Base-by-base conservation (phyloP, 2,888 invertebrate species). In the Bruchidius siliquastri region DNA sequence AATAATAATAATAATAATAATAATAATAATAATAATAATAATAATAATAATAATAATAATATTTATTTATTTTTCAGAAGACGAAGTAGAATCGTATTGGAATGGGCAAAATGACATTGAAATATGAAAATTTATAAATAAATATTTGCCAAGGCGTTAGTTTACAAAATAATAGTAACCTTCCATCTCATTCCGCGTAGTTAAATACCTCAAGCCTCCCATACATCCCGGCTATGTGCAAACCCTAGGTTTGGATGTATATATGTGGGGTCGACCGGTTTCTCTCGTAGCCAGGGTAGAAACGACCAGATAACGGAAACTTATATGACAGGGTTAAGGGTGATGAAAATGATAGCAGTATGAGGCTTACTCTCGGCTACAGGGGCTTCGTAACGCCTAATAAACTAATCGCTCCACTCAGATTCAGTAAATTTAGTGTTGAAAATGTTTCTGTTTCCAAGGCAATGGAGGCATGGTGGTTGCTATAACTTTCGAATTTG, bases 241-340 rank as follows among this genome's bases (percentile, higher is more conserved):
- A 49, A 8, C 49, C 49, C 49, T 49, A 49, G 49, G 13, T 49
- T 49, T 18, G 18, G 49, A 4, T 49, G 49, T 49, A 49, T 49
- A 74, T 49, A 49, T 49, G 71, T 22, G 20, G 21, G 72, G 68
- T 75, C 72, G 74, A 72, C 72, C 75, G 75, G 74, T 73, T 73
- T 74, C 70, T 73, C 69, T 73, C 71, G 13, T 21, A 22, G 21
- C 74, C 74, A 77, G 77, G 76, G 77, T 75, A 75, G 75, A 76
- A 74, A 72, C 76, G 76, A 79, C 80, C 79, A 85, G 85, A 85
- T 85, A 85, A 85, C 84, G 85, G 83, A 85, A 86, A 87, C 86
- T 86, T 87, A 86, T 87, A 87, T 86, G 86, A 86, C 86, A 86
- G 86, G 87, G 86, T 86, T 86, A 85, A 86, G 86, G 86, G 86